Conservation (phyloP, 2,797 vertebrate species). For the Arrhamphus sclerolepis region DNA sequence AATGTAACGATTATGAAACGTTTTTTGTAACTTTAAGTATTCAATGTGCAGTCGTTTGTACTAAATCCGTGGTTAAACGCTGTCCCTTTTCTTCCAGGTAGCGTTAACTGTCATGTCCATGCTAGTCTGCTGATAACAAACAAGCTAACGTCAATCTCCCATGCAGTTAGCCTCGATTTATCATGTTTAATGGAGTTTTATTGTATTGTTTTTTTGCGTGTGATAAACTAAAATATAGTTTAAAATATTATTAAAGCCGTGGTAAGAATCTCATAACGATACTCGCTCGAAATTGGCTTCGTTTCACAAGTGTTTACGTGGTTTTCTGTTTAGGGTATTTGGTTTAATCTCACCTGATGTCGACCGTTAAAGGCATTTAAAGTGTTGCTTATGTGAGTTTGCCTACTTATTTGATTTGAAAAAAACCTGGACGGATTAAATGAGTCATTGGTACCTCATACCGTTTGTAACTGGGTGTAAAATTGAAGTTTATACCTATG, state of each 20-base stretch:
- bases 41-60: neutral
- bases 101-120: slow-evolving; percentile 22
- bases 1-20: accelerated
- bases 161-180: neutral
- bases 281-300: neutral
- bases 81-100: slow-evolving; percentile 20
- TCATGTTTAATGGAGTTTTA: neutral
- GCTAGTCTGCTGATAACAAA: slow-evolving; percentile 48
- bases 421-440: too few species aligned
- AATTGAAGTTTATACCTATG: too few species aligned
- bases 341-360: neutral
- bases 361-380: neutral
- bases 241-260: neutral
- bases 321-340: neutral
- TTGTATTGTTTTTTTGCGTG: neutral
- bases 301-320: neutral
- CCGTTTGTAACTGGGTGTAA: too few species aligned
- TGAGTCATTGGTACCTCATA: too few species aligned
- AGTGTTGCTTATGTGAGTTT: too few species aligned
- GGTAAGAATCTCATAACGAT: neutral
- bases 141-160: slow-evolving; percentile 34
- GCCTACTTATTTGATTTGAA: too few species aligned
- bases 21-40: accelerated
- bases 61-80: neutral
- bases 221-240: neutral